A percentile compares a stretch with the other conserved stretches of the same genome.
Conservation (phyloP, 2,797 vertebrate species). For the Prunella strophiata region DNA sequence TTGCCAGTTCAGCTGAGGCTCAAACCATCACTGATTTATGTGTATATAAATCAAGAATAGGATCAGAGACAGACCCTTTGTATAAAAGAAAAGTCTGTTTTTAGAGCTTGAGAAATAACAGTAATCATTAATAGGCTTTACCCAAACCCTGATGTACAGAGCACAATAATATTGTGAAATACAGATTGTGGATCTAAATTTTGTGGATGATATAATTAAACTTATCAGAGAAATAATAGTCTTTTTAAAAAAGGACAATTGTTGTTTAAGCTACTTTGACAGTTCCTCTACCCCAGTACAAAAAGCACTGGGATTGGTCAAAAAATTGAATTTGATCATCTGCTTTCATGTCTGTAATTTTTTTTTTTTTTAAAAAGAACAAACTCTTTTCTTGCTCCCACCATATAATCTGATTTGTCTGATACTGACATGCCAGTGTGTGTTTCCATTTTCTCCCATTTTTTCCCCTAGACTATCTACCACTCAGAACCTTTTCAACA, state of each 20-base stretch:
- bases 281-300: not conserved
- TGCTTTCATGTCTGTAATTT: not conserved
- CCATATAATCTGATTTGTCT: not conserved
- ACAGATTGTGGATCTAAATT: not conserved
- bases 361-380: not conserved
- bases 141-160: not conserved
- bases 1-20: not conserved
- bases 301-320: not conserved
- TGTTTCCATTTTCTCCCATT: not conserved
- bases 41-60: slow-evolving; percentile 14
- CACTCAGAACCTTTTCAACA: not conserved
- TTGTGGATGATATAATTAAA: not conserved
- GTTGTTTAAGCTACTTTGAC: not conserved
- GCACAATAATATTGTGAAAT: not conserved
- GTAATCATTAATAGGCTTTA: not conserved
- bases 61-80: not conserved
- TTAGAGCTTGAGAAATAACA: slow-evolving; percentile 60
- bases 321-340: not conserved
- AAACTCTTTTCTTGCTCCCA: not conserved
- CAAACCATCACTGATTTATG: not conserved
- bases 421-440: not conserved
- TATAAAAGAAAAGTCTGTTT: slow-evolving; percentile 54
- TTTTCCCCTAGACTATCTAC: not conserved
- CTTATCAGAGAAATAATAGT: not conserved
- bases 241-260: not conserved